Evolutionary conservation across 2,888 invertebrate genomes (phyloP).

Genomic region (Cistogaster globosa): DNA sequence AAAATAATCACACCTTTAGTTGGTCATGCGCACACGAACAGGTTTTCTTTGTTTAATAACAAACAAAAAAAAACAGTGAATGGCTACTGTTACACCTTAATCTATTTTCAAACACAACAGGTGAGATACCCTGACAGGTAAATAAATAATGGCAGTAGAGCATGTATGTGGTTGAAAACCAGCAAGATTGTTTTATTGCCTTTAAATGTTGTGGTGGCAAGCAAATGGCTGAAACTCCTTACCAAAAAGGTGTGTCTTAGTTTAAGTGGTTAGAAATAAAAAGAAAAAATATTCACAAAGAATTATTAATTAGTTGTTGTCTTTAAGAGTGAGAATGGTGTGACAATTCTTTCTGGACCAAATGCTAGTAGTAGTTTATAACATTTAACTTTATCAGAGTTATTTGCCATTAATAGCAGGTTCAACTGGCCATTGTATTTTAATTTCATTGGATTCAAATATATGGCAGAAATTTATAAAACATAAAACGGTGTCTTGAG

Average conservation of each 20-base stretch:
- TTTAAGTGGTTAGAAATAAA: constrained; percentile 7
- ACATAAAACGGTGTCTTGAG: too few relatives aligned
- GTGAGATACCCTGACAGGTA: constrained; percentile 40
- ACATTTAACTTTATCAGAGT: too few relatives aligned
- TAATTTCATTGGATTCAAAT: too few relatives aligned
- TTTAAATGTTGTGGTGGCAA: constrained; percentile 2
- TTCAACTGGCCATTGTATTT: too few relatives aligned
- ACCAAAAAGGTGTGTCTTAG: constrained; percentile 55
- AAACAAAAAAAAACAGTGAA: constrained; percentile 10
- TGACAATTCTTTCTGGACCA: too few relatives aligned
- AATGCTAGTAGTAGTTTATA: too few relatives aligned
- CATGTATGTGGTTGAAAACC: neutral
- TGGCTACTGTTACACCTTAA: constrained; percentile 56
- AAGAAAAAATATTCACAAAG: neutral
- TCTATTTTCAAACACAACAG: constrained; percentile 50
- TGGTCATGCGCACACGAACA: constrained; percentile 76
- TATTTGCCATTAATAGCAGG: too few relatives aligned
- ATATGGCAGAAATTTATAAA: too few relatives aligned
- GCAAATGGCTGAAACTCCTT: constrained; percentile 57
- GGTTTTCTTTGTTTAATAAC: constrained; percentile 61
- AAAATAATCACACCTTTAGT: constrained; percentile 71
- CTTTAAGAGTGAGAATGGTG: too few relatives aligned
- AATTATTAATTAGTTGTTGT: too few relatives aligned
- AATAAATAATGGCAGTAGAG: constrained; percentile 6
- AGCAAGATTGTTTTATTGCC: constrained; percentile 17